Percentiles rank a stretch among this genome's conserved stretches.
These are phyloP conservation scores for Rana temporaria DNA, from an alignment of 2,113 vertebrate species.

Conservation along the genomic window DNA sequence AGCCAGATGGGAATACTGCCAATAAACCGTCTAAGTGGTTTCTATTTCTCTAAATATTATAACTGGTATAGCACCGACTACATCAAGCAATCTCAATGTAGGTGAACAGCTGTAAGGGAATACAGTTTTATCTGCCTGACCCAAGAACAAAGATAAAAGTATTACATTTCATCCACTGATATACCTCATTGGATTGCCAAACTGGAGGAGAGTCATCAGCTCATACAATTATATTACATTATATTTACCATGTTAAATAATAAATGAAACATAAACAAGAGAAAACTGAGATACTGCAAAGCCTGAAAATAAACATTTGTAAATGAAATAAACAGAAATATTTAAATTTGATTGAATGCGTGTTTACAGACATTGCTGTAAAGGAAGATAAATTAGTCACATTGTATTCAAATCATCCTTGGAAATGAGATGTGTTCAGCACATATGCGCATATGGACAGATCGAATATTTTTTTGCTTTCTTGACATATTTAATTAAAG, in stretches of 20 bases:
- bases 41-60: constrained; percentile 4
- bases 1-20: constrained; percentile 24
- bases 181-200: neutral
- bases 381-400: constrained; percentile 30
- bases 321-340: constrained; percentile 35
- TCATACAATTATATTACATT: constrained; percentile 18
- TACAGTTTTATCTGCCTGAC: neutral
- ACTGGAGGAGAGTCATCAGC: neutral
- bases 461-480: constrained; percentile 31
- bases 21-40: constrained; percentile 8
- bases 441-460: constrained; percentile 15
- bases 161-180: neutral
- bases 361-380: constrained; percentile 20
- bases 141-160: neutral
- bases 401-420: constrained; percentile 20
- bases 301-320: constrained; percentile 21
- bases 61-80: constrained; percentile 3
- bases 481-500: constrained; percentile 18
- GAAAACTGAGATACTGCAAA: constrained; percentile 22
- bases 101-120: neutral
- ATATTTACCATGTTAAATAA: constrained; percentile 30
- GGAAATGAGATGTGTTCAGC: constrained; percentile 14
- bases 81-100: neutral
- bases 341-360: constrained; percentile 35
- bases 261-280: constrained; percentile 22